A percentile compares a stretch with the other conserved stretches of the same genome.
Conservation (phyloP, 2,888 invertebrate genomes). For the Apamea epomidion region DNA sequence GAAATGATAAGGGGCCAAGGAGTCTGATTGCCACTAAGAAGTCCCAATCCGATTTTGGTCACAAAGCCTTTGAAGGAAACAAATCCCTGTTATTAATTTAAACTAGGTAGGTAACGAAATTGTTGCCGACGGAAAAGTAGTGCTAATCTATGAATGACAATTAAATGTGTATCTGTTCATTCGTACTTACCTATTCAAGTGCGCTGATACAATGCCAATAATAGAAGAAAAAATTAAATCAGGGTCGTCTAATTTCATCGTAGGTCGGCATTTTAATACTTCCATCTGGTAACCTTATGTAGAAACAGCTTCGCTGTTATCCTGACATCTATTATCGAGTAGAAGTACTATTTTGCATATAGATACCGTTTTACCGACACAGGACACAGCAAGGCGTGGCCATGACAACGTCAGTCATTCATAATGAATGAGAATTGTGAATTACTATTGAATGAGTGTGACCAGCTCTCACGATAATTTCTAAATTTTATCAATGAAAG, state of each 20-base stretch:
- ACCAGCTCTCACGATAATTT: not conserved
- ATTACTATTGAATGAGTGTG: constrained; percentile 27
- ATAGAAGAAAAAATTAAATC: not conserved
- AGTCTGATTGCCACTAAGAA: not conserved
- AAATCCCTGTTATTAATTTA: no score
- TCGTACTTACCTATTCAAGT: not conserved
- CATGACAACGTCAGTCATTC: constrained; percentile 20
- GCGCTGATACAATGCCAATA: not conserved
- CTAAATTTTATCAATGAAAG: constrained; percentile 2
- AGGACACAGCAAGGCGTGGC: not conserved
- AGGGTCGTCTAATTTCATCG: not conserved
- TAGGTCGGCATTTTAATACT: not conserved
- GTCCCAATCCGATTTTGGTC: not conserved
- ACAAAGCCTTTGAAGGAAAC: not conserved
- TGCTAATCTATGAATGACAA: not conserved
- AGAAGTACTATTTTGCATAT: constrained; percentile 4
- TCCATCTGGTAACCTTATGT: not conserved
- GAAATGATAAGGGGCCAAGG: not conserved
- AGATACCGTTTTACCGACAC: constrained; percentile 14
- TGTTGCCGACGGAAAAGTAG: not conserved
- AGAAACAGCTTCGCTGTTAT: not conserved
- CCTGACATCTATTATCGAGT: constrained; percentile 35
- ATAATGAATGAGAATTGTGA: not conserved
- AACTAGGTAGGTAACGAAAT: not conserved
- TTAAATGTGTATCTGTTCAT: not conserved